Conservation (phyloP, 2,113 vertebrate genomes). For the Manacus vitellinus region DNA sequence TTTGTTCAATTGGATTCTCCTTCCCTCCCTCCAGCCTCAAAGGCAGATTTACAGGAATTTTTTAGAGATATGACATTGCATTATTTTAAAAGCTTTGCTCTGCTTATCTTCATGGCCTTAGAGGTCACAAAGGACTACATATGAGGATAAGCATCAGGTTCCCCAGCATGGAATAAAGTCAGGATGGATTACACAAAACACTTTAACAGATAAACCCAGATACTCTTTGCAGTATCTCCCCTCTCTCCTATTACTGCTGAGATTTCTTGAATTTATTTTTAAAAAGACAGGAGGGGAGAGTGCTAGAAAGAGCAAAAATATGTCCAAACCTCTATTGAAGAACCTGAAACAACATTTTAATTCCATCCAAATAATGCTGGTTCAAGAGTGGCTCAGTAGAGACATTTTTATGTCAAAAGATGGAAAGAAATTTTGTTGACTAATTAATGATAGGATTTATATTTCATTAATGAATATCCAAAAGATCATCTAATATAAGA, state of each 20-base stretch:
- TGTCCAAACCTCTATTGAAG: background rate
- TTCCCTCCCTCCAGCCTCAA: background rate
- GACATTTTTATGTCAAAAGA: background rate
- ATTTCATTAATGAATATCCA: background rate
- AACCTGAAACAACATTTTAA: background rate
- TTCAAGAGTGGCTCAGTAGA: background rate
- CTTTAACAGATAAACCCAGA: constrained; percentile 41
- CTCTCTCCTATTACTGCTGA: background rate
- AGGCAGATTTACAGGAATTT: constrained; percentile 65
- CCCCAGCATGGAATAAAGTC: constrained; percentile 29
- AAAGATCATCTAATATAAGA: background rate
- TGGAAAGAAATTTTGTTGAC: background rate
- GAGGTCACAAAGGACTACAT: constrained; percentile 41
- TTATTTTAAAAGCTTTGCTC: constrained; percentile 67
- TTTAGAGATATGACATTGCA: constrained; percentile 48
- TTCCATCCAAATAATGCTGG: background rate
- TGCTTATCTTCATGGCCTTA: constrained; percentile 58
- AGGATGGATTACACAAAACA: constrained; percentile 45
- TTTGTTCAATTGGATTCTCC: constrained; percentile 57
- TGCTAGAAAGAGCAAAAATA: background rate
- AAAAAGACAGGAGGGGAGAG: background rate
- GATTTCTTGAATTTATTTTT: constrained; percentile 37
- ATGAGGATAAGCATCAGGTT: constrained; percentile 57
- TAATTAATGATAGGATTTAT: background rate
- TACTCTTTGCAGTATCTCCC: background rate